Base-by-base conservation (phyloP, 1,140 invertebrate genomes). In the Lepidotrigona ventralis region DNA sequence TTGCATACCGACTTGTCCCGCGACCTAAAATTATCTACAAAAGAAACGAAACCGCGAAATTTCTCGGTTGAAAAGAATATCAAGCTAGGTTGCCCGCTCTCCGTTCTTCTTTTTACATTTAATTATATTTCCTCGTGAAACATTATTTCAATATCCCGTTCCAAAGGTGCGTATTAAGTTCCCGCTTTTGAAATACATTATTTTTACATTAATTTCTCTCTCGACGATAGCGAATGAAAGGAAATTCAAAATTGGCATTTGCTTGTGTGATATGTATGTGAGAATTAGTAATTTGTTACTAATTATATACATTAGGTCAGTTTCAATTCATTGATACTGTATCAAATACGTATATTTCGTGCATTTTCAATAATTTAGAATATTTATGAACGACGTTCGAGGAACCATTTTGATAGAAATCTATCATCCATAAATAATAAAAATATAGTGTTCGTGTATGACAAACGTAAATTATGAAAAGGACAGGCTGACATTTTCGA, bases 21-120 rank as follows among this genome's bases (percentile, higher is more conserved):
- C 64, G 73, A 66, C 78, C 81, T 63, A 72, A 87, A 89, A 89
- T 86, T 81, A 81, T 83, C 39, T 39, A 75, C 78, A 73, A 88
- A 88, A 81, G 86, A 70, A 81, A 26, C 70, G 78, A 58, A 77
- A 77, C 73, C 73, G 73, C 72, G 80, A 73, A 69, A 69, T 82
- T 21, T 29, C 46, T 19, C 54, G 74, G 33, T 53, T 69, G 33
- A 69, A 60, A 78, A 39, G 39, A 53, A 66, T 69, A 70, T 15
- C 53, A 77, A 82, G 21, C 23, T 23, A 17, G n/a, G n/a, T n/a
- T 19, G 39, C 23, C 19, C 39, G 6, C 39, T n/a, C 15, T 64
- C 21, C 58, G n/a, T 14, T 33, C 39, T 60, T 53, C 26, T 69
- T 60, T 56, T 58, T 82, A 26, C 39, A 39, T 53, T 77, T 60